phyloP scores from a whole-genome alignment of 2,797 vertebrate species.

The Tragelaphus eurycerus region DNA sequence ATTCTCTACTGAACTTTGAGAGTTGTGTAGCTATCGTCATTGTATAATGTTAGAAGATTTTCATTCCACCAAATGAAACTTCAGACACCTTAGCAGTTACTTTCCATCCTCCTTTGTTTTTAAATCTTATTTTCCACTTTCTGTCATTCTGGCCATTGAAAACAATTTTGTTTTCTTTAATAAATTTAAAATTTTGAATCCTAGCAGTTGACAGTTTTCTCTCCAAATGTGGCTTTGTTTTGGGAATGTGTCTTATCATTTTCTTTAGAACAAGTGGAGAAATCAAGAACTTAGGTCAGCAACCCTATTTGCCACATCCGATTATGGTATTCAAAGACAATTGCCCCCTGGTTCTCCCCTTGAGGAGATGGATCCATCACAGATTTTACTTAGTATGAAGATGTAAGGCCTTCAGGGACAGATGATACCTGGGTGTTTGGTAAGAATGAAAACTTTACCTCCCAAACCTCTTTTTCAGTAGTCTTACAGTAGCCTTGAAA shows the following conservation, averaged over 20 bases:
- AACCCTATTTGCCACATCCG: not conserved
- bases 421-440: not conserved
- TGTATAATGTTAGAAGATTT: not conserved
- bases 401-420: not conserved
- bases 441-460: not conserved
- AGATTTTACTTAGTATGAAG: not conserved
- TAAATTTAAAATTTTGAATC: not conserved
- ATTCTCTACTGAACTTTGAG: not conserved
- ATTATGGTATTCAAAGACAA: not conserved
- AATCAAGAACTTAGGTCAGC: not conserved
- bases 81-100: not conserved
- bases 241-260: not conserved
- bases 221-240: not conserved
- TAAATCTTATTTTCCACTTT: not conserved
- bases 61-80: not conserved
- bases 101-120: not conserved
- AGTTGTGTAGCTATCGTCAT: not conserved
- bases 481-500: not conserved
- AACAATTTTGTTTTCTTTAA: slow-evolving; percentile 4
- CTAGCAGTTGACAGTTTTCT: not conserved
- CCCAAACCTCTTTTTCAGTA: not conserved
- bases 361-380: not conserved
- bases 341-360: not conserved
- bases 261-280: not conserved
- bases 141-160: not conserved